Base-by-base conservation (phyloP, 2,888 invertebrate genomes). In the Andrena praecox region DNA sequence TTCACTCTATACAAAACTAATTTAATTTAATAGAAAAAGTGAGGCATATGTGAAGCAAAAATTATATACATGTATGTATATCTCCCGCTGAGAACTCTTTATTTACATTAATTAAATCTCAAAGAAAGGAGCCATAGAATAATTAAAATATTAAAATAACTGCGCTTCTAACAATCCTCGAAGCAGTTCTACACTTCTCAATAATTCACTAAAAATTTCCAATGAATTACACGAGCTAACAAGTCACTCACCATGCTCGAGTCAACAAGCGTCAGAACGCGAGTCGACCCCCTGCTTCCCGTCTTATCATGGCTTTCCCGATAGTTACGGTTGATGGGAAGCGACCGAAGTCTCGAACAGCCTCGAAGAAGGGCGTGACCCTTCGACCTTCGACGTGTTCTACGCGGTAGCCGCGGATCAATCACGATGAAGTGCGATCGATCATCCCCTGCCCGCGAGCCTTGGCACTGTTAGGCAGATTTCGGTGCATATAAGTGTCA, bases 401-500 rank as follows among this genome's bases (percentile, higher is more conserved):
- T 72, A 50, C 59, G 84, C 82, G 84, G 87, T 87, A 87, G 83
- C 82, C 77, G 60, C 31, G 89, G 89, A 91, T 92, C 91, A 89
- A 90, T 91, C 91, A 87, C 84, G 73, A 79, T 74, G 78, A 85
- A 77, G 80, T 80, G 80, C 86, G 88, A 92, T 92, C 91, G 89
- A 91, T 91, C 92, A 92, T 89, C 67, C 78, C 35, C 64, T 52
- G 75, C 59, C 67, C 60, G 63, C 62, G 77, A 67, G 80, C 76
- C 72, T 68, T 73, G 80, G 82, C 78, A 80, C 83, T 77, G 84
- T 88, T 88, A 87, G 85, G 82, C 84, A 89, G 89, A 91, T 91
- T 90, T 89, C 81, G 84, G 84, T 89, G 89, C 90, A 89, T 91
- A 91, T 90, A 87, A 91, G 87, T 90, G 92, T 92, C 93, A 90